These are phyloP conservation scores for Pseudococcus longispinus DNA, from an alignment of 2,888 invertebrate species.

Conservation along the genomic window DNA sequence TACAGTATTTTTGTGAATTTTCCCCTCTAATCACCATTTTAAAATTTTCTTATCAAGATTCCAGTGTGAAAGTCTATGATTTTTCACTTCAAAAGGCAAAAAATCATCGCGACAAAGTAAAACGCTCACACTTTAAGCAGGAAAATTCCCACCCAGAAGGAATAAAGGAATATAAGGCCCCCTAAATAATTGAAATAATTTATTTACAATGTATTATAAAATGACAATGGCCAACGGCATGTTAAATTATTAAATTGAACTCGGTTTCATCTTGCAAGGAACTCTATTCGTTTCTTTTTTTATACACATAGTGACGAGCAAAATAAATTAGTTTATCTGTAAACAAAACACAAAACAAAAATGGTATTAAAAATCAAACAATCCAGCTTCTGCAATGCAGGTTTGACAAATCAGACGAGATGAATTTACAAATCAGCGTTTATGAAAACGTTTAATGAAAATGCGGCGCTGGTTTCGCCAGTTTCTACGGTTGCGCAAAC, in stretches of 20 bases:
- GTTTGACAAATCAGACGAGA: neutral
- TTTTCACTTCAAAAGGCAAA: no score
- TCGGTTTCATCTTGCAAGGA: slow-evolving; percentile 42
- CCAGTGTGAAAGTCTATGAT: no score
- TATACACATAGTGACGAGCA: slow-evolving; percentile 2
- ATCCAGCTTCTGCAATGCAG: neutral
- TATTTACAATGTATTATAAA: slow-evolving; percentile 43
- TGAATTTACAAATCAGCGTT: slow-evolving; percentile 48
- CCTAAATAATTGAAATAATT: slow-evolving; percentile 34
- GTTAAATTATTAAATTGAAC: slow-evolving; percentile 45
- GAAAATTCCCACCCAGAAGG: no score
- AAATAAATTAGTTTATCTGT: slow-evolving; percentile 36
- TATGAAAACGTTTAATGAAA: slow-evolving; percentile 52
- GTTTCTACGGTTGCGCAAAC: slow-evolving; percentile 85
- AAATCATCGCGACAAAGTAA: no score
- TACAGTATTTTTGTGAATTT: no score
- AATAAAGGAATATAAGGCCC: no score
- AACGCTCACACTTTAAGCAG: no score
- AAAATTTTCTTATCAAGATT: no score
- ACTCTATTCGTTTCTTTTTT: slow-evolving; percentile 12
- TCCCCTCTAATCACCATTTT: no score
- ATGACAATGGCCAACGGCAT: slow-evolving; percentile 39
- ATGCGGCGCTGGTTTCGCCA: slow-evolving; percentile 79
- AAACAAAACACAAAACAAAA: neutral
- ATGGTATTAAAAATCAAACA: neutral